These are phyloP conservation scores for Cistogaster globosa DNA, from an alignment of 2,888 invertebrate species.

Conservation along the genomic window DNA sequence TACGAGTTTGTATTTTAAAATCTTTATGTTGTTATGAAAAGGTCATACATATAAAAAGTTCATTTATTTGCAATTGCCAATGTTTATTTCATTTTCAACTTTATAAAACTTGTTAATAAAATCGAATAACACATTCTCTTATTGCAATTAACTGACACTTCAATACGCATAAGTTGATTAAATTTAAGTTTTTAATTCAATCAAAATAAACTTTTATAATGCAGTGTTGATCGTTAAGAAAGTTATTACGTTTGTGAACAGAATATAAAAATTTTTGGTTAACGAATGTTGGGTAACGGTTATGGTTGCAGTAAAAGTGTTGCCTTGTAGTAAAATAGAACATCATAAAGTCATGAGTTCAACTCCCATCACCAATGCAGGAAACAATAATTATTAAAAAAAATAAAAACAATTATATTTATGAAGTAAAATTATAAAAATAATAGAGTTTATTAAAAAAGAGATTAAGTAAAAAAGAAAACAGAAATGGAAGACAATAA, in stretches of 20 bases:
- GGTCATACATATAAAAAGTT: conserved; percentile 52
- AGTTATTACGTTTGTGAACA: background rate
- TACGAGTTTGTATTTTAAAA: conserved; percentile 9
- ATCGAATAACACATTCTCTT: background rate
- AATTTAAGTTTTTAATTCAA: background rate
- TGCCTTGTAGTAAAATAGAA: too few relatives aligned
- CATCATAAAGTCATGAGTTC: too few relatives aligned
- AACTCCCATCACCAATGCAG: too few relatives aligned
- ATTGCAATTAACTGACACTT: conserved; percentile 22
- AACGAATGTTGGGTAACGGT: too few relatives aligned
- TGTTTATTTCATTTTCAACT: conserved; percentile 43
- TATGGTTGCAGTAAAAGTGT: too few relatives aligned
- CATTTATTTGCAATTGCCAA: conserved; percentile 64
- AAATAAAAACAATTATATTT: too few relatives aligned
- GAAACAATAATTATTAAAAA: too few relatives aligned
- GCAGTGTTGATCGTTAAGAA: conserved; percentile 18
- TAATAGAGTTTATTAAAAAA: too few relatives aligned
- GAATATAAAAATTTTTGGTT: too few relatives aligned
- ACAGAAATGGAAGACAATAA: too few relatives aligned
- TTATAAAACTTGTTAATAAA: conserved; percentile 38
- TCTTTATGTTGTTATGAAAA: conserved; percentile 49
- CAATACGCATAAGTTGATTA: conserved; percentile 5
- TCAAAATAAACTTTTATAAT: conserved; percentile 2
- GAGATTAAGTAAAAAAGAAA: too few relatives aligned
- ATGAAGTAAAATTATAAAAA: too few relatives aligned